Conservation (phyloP, 2,888 invertebrate species). For the Sarcophaga caerulescens region DNA sequence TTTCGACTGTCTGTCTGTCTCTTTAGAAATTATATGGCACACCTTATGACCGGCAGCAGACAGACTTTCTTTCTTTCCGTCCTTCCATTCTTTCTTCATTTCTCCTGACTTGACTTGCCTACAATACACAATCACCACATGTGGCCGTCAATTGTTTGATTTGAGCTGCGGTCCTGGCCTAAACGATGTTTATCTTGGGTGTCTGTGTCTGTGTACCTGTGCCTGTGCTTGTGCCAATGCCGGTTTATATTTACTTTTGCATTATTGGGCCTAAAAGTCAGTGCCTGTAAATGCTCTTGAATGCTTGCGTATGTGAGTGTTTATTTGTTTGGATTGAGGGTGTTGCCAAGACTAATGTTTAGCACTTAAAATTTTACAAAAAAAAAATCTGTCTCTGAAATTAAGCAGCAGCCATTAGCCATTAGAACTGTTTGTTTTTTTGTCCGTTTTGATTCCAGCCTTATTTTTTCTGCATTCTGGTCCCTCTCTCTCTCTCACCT, state of each 20-base stretch:
- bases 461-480: not conserved
- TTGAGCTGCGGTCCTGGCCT: not conserved
- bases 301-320: not conserved
- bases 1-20: not conserved
- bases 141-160: slow-evolving; percentile 54
- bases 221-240: too few relatives aligned
- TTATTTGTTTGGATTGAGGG: slow-evolving; percentile 52
- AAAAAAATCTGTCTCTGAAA: slow-evolving; percentile 43
- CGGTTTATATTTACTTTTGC: not conserved
- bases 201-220: not conserved
- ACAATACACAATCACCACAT: slow-evolving; percentile 60
- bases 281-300: not conserved
- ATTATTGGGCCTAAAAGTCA: slow-evolving; percentile 22
- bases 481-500: too few relatives aligned
- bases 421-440: not conserved
- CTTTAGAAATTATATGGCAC: slow-evolving; percentile 32
- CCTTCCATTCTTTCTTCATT: not conserved
- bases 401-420: slow-evolving; percentile 20
- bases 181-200: not conserved
- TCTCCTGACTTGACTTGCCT: slow-evolving; percentile 4
- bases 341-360: slow-evolving; percentile 60
- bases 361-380: slow-evolving; percentile 37
- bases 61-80: slow-evolving; percentile 38
- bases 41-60: slow-evolving; percentile 39
- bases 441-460: not conserved